A percentile compares a stretch with the other conserved stretches of the same genome.
Conservation (phyloP, 1,140 invertebrate genomes). For the Heliconius congener region DNA sequence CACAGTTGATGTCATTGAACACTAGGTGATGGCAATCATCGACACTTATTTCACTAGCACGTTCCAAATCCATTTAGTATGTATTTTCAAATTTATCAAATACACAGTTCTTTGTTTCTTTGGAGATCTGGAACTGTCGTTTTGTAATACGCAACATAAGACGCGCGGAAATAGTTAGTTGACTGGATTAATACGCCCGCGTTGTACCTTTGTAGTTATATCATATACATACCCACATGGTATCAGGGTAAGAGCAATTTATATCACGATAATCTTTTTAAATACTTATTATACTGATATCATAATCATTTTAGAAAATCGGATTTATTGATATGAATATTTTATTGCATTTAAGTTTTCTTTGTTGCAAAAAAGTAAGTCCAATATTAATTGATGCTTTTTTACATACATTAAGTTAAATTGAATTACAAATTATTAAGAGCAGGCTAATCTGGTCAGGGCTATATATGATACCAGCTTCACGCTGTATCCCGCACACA, state of each 20-base stretch:
- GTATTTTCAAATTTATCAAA: neutral
- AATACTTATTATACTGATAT: conserved; percentile 1
- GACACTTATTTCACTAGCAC: conserved; percentile 51
- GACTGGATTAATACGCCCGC: conserved; percentile 24
- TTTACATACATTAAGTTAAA: too few relatives aligned
- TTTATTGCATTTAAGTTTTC: neutral
- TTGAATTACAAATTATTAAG: too few relatives aligned
- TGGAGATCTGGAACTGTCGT: conserved; percentile 15
- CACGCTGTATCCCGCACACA: too few relatives aligned
- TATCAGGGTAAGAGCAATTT: neutral
- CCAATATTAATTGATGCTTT: too few relatives aligned
- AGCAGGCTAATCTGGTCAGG: too few relatives aligned
- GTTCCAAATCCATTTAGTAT: conserved; percentile 60
- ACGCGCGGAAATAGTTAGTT: conserved; percentile 34
- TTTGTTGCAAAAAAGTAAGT: neutral
- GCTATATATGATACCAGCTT: too few relatives aligned
- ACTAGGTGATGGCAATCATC: conserved; percentile 58
- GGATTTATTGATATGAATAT: neutral
- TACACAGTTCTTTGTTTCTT: conserved; percentile 17
- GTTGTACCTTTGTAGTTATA: neutral
- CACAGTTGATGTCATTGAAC: conserved; percentile 47
- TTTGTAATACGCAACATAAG: neutral
- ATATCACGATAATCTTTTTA: neutral
- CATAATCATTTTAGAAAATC: neutral
- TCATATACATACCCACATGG: neutral